Evolutionary conservation across 2,113 vertebrate genomes (phyloP), one percentile per base, ranked within the genome.

Genomic region (Dunckerocampus dactyliophorus): DNA sequence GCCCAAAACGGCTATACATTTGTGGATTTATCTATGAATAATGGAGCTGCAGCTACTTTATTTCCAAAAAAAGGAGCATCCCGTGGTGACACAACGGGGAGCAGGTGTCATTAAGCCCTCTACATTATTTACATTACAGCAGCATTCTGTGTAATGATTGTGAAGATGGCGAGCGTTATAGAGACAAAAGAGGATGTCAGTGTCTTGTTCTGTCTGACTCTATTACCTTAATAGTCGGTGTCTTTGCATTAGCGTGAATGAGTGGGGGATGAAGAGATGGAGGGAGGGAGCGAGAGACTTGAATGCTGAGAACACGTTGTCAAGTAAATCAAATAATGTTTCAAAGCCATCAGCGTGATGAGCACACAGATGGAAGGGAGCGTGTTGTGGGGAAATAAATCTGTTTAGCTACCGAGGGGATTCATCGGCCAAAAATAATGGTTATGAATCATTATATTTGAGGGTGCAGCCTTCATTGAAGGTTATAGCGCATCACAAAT

Each of bases 91-190:
- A 13, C 65, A 65, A 28, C 22, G 28, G 42, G 24, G 63, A 65
- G 71, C 62, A 72, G 56, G 61, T 75, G 65, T 77, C 79, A 85
- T 80, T 77, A 73, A 59, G 43, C 51, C 46, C 34, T 72, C 31
- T 73, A 63, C 82, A 87, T 83, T 76, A 86, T 83, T 86, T 70
- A 81, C 61, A 65, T 72, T 1, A 8, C 48, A 62, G 60, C 10
- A 39, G 53, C 31, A 17, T 72, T 64, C 48, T 50, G 74, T 71
- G 59, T 69, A 69, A 65, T 72, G 67, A 80, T 73, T 69, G 58
- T 47, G 45, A 63, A 34, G 55, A 47, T 65, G 62, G 74, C 6
- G 46, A 58, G 47, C 31, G 63, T 62, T 21, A 42, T 4, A 51
- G 47, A 63, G 64, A 69, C 65, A 75, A 63, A 69, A 20, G 16